Base-by-base conservation (phyloP, 64 coral and sea anemone species). In the Dendronephthya gigantea region DNA sequence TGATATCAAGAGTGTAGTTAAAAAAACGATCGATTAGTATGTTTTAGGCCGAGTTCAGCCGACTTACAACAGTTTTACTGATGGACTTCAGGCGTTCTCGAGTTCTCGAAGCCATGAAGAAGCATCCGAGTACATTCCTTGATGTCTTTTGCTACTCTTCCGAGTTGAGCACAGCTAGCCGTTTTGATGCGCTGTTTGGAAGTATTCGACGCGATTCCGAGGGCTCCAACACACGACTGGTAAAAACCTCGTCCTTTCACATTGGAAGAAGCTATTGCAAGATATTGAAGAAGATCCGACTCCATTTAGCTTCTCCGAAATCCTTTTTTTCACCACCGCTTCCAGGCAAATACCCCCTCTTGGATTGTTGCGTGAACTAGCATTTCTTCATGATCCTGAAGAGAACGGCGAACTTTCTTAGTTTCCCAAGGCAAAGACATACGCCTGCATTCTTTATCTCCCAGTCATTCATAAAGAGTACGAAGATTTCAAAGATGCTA, bases 401-500 rank as follows among this genome's bases (percentile, higher is more conserved):
- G 70, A 16, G 1, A 0, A 51, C 55, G 50, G 62, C 7, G 47
- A 50, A 27, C 27, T 72, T 47, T 84, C 82, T 33, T 83, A 40
- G 39, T 87, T 87, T 83, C 90, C 90, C 1, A 91, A 49, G 65
- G 90, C 85, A 51, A 87, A 87, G 36, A 87, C 90, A 50, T 91
- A 76, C 74, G 86, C 85, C 43, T 84, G 76, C 70, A 84, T 88
- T n/a, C 90, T 92, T 76, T 79, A 72, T 16, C 66, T 92, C 30
- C 90, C 86, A 84, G 86, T 92, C 23, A 50, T 90, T 81, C 84
- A 90, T 40, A 82, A 34, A 28, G 40, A 14, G 81, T 90, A 90
- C 72, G 81, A 92, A 72, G 50, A 68, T n/a, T 92, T 92, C 68
- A 92, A 92, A 84, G 86, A 86, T 85, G 82, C 87, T 50, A 58